phyloP scores from a whole-genome alignment of 1,140 invertebrate genomes.

The Procambarus virginalis region DNA sequence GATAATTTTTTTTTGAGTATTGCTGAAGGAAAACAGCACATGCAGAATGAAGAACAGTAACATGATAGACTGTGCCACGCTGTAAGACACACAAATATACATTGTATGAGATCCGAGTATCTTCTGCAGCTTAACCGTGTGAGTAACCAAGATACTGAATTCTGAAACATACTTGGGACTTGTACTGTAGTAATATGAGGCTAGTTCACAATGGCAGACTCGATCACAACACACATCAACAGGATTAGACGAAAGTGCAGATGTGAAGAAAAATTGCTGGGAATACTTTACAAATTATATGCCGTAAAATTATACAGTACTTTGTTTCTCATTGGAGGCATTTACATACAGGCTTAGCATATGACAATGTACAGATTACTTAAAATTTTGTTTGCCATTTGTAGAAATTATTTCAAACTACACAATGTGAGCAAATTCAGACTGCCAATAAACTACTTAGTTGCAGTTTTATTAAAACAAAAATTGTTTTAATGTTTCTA shows the following conservation, averaged over 20 bases:
- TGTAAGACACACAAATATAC: constrained; percentile 26
- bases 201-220: not conserved
- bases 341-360: not conserved
- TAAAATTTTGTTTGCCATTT: not conserved
- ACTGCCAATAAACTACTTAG: too few species aligned
- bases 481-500: not conserved
- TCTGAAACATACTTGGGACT: constrained; percentile 1
- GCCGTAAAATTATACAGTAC: too few species aligned
- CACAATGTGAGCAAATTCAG: not conserved
- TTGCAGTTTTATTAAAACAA: not conserved
- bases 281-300: too few species aligned
- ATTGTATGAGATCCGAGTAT: constrained; percentile 40
- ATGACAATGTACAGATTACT: not conserved
- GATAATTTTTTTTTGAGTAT: constrained; percentile 13
- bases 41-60: not conserved
- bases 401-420: not conserved
- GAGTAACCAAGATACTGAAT: constrained; percentile 8
- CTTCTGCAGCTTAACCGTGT: constrained; percentile 15
- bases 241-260: not conserved
- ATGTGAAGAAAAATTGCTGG: not conserved
- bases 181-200: not conserved
- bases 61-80: not conserved
- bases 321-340: not conserved
- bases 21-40: constrained; percentile 16
- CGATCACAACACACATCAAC: not conserved